These are phyloP conservation scores for Hiodon alosoides DNA, from an alignment of 2,113 vertebrate genomes.

Conservation along the genomic window DNA sequence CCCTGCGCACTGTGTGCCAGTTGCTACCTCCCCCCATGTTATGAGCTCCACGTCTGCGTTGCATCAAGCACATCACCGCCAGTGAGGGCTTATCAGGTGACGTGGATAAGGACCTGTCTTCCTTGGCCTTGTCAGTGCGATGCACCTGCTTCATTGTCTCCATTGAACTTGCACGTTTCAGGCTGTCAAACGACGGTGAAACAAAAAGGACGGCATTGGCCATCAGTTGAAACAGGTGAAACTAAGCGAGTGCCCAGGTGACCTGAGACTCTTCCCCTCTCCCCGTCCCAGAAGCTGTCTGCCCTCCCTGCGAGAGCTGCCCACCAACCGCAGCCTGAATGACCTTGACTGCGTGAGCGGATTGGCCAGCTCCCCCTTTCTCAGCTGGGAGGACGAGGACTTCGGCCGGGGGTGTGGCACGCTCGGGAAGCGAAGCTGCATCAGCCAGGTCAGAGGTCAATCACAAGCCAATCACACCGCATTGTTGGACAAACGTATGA, in stretches of 20 bases:
- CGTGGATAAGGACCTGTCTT: background rate
- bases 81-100: slow-evolving; percentile 6
- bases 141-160: slow-evolving; percentile 29
- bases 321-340: slow-evolving; percentile 82
- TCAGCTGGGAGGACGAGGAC: slow-evolving; percentile 91
- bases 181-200: background rate
- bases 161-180: slow-evolving; percentile 48
- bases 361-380: slow-evolving; percentile 74
- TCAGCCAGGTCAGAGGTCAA: slow-evolving; percentile 82
- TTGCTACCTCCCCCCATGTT: slow-evolving; percentile 25
- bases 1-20: slow-evolving; percentile 28
- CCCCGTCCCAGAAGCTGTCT: slow-evolving; percentile 58
- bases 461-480: background rate
- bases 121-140: slow-evolving; percentile 42
- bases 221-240: background rate
- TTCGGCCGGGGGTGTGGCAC: slow-evolving; percentile 86
- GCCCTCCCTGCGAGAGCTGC: slow-evolving; percentile 65
- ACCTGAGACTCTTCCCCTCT: slow-evolving; percentile 14
- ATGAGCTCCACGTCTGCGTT: slow-evolving; percentile 15
- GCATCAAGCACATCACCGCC: slow-evolving; percentile 25
- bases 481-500: no score
- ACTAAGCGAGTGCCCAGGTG: background rate
- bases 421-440: slow-evolving; percentile 62
- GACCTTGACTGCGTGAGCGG: slow-evolving; percentile 85
- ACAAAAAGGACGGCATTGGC: background rate